Conservation (phyloP, 2,113 vertebrate species). For the Grus americana region DNA sequence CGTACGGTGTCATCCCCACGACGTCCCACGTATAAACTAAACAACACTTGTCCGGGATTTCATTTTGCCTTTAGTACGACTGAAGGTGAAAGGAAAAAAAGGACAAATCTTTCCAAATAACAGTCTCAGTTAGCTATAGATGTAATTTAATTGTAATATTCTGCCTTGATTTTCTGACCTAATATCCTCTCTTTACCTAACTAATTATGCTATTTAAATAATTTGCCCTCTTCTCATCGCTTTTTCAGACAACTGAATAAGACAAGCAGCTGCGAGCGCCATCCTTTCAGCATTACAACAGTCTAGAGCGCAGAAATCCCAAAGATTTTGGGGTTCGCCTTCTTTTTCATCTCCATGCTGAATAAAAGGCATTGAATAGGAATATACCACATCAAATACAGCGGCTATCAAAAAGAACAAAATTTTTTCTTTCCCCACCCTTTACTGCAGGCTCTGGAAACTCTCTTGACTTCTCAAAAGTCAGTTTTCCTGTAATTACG, state of each 20-base stretch:
- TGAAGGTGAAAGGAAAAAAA: not conserved
- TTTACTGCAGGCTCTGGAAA: not conserved
- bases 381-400: not conserved
- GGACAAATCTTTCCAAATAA: not conserved
- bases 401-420: not conserved
- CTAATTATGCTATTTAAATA: slow-evolving; percentile 2
- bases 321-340: not conserved
- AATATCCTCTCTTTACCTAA: not conserved
- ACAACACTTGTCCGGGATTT: not conserved
- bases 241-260: not conserved
- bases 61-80: not conserved
- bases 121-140: not conserved
- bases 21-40: not conserved
- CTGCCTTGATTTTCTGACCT: not conserved
- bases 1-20: not conserved
- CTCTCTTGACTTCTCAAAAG: not conserved
- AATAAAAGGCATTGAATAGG: not conserved
- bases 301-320: not conserved
- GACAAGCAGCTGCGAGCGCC: not conserved
- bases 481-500: not conserved
- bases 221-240: not conserved
- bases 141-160: not conserved
- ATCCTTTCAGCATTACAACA: not conserved
- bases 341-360: not conserved
- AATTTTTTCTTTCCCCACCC: too few species aligned